Percentiles rank a stretch among this genome's conserved stretches.
phyloP scores from a whole-genome alignment of 2,888 invertebrate genomes.

The Azorinus chamasolen region DNA sequence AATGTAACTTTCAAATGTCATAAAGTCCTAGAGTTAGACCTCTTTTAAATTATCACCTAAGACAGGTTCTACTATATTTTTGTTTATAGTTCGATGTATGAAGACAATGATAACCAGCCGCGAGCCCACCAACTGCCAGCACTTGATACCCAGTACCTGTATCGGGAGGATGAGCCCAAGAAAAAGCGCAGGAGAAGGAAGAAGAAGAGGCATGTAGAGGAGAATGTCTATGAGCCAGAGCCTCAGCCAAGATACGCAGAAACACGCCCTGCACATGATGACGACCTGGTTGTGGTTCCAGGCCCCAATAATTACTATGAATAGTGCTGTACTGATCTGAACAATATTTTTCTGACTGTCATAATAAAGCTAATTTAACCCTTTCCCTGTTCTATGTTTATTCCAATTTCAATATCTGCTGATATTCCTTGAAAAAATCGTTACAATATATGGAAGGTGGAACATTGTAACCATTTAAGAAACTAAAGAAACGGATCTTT shows the following conservation, averaged over 20 bases:
- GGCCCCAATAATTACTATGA: constrained; percentile 57
- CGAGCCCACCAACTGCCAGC: constrained; percentile 57
- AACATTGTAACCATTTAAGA: too few relatives aligned
- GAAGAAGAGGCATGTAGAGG: constrained; percentile 37
- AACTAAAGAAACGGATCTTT: too few relatives aligned
- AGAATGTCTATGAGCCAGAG: constrained; percentile 5
- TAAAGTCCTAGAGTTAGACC: too few relatives aligned
- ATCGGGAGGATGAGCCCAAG: constrained; percentile 37
- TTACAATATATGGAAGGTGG: too few relatives aligned
- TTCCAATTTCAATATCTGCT: too few relatives aligned
- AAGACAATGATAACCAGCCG: constrained; percentile 46
- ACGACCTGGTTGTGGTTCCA: constrained; percentile 57
- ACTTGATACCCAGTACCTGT: constrained; percentile 64
- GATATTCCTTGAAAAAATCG: too few relatives aligned
- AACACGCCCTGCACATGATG: constrained; percentile 30
- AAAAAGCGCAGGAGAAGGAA: constrained; percentile 33
- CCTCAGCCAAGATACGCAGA: constrained; percentile 31
- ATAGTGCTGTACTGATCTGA: constrained; percentile 23
- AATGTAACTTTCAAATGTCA: too few relatives aligned
- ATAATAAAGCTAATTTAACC: too few relatives aligned
- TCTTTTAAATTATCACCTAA: too few relatives aligned
- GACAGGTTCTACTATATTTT: too few relatives aligned
- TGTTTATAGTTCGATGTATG: constrained; percentile 55
- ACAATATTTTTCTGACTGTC: too few relatives aligned
- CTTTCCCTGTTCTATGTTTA: too few relatives aligned